phyloP scores from a whole-genome alignment of 2,797 vertebrate species.

The Gallinago nigripennis region DNA sequence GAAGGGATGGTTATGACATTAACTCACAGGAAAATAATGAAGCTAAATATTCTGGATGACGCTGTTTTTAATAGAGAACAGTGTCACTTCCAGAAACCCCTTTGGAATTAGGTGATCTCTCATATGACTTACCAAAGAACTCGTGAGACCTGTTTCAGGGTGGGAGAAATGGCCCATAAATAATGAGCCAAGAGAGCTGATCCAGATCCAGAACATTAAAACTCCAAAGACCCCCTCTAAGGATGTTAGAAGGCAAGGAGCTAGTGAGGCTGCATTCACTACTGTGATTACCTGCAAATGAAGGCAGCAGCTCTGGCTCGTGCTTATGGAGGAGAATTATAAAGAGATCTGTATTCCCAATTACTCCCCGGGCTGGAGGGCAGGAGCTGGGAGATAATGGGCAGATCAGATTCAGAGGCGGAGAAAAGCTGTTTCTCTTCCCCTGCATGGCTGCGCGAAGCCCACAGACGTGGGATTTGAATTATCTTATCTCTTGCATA shows the following conservation, averaged over 20 bases:
- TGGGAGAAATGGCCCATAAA: not conserved
- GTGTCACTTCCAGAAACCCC: not conserved
- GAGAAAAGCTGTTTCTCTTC: conserved; percentile 3
- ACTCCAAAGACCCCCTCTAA: not conserved
- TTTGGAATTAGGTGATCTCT: not conserved
- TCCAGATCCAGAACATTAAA: conserved; percentile 6
- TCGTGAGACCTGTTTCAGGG: not conserved
- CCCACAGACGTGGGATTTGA: not conserved
- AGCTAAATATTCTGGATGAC: not conserved
- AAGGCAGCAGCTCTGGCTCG: conserved; percentile 57
- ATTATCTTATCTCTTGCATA: not conserved
- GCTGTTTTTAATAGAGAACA: not conserved
- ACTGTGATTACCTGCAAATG: conserved; percentile 54
- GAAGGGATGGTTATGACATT: not conserved
- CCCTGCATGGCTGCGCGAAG: not conserved
- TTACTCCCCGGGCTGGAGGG: conserved; percentile 4
- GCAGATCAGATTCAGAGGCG: conserved; percentile 20
- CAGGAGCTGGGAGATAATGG: conserved; percentile 51
- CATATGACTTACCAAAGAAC: not conserved
- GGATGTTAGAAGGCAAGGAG: conserved; percentile 12
- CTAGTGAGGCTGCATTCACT: conserved; percentile 33
- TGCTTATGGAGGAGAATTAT: conserved; percentile 51
- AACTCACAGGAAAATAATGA: not conserved
- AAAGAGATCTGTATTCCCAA: conserved; percentile 40
- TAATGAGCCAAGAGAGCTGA: not conserved